Percentiles rank a stretch among this genome's conserved stretches.
Conservation (phyloP, 2,888 invertebrate species). For the Tholera decimalis region DNA sequence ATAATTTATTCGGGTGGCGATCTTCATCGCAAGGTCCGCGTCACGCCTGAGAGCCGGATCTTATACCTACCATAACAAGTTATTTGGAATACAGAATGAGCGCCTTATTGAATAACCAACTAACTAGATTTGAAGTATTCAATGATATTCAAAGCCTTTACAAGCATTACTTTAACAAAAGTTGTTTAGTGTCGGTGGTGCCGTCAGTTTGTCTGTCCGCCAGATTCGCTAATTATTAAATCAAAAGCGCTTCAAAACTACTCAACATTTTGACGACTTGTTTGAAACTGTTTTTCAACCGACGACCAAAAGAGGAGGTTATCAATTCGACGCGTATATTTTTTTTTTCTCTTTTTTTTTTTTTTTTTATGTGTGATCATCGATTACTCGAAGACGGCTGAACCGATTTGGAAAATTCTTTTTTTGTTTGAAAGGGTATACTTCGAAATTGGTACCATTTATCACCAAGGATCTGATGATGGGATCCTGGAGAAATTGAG, state of each 20-base stretch:
- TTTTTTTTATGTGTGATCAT: no score
- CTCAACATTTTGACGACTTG: constrained; percentile 4
- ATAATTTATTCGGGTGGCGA: constrained; percentile 52
- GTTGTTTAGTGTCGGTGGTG: not conserved
- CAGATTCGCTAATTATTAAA: constrained; percentile 13
- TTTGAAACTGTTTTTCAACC: constrained; percentile 1
- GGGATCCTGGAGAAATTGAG: no score
- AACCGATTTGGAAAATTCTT: no score
- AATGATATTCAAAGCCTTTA: not conserved
- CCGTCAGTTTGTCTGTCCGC: not conserved
- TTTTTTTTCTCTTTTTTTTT: not conserved
- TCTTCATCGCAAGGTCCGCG: constrained; percentile 27
- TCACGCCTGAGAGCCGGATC: constrained; percentile 22
- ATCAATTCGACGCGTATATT: constrained; percentile 1
- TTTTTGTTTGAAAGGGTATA: no score
- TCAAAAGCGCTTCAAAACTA: not conserved
- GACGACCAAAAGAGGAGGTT: no score
- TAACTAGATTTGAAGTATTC: not conserved
- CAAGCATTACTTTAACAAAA: not conserved
- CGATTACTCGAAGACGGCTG: no score
- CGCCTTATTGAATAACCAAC: constrained; percentile 3
- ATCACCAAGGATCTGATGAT: no score
- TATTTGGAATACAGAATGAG: not conserved
- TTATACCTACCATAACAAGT: not conserved
- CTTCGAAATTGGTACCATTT: no score